These are phyloP conservation scores for Cryptotis parvus DNA, from an alignment of 2,113 vertebrate species.

Conservation along the genomic window DNA sequence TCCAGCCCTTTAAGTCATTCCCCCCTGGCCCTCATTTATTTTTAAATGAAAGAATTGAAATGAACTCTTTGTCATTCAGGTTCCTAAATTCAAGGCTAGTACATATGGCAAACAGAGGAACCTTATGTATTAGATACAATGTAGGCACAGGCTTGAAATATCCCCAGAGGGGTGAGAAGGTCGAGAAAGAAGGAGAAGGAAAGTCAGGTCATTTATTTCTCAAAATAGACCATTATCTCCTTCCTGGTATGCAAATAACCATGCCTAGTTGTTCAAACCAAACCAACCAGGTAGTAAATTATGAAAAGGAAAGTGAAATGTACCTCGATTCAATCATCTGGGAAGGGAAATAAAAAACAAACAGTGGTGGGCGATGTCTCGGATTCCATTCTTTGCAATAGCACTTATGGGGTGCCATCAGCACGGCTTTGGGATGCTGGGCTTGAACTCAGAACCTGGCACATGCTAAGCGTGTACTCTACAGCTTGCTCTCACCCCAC, in stretches of 20 bases:
- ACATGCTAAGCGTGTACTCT: too few species aligned
- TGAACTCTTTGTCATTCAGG: not conserved
- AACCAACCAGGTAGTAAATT: not conserved
- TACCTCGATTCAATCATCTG: not conserved
- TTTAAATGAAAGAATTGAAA: not conserved
- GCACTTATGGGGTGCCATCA: too few species aligned
- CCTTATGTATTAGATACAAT: not conserved
- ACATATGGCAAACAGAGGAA: not conserved
- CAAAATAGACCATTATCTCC: conserved; percentile 38
- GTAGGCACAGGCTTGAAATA: not conserved
- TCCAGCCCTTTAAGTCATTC: too few species aligned
- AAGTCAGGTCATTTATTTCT: conserved; percentile 40
- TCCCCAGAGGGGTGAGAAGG: not conserved
- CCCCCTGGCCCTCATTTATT: too few species aligned
- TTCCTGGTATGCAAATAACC: conserved; percentile 6
- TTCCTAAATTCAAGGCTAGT: conserved; percentile 29
- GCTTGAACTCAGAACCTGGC: too few species aligned
- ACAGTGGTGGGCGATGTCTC: conserved; percentile 30
- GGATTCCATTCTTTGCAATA: not conserved
- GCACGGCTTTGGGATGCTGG: too few species aligned
- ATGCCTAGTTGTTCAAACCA: not conserved
- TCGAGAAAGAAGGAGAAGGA: not conserved
- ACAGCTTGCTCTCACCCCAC: too few species aligned
- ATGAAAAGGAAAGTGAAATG: conserved; percentile 33
- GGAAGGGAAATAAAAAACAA: not conserved